phyloP scores from a whole-genome alignment of 2,888 invertebrate genomes.

The Mythimna pallens region DNA sequence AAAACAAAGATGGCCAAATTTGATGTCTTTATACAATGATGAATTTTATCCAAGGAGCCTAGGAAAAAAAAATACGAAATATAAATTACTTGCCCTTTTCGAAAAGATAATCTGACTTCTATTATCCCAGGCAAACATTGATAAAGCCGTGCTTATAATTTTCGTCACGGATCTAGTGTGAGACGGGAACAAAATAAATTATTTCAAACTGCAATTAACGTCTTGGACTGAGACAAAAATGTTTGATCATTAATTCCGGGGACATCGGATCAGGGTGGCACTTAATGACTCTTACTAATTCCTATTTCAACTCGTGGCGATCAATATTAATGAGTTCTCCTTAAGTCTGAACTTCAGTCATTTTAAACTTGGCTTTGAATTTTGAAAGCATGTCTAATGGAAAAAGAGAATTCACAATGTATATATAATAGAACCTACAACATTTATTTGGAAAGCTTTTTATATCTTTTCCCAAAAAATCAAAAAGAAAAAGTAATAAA shows the following conservation, averaged over 20 bases:
- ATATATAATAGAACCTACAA: constrained; percentile 11
- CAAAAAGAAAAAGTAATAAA: background rate
- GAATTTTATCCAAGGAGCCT: background rate
- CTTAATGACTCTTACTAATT: constrained; percentile 40
- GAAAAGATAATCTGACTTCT: background rate
- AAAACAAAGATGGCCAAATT: background rate
- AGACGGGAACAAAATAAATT: constrained; percentile 36
- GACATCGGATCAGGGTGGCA: constrained; percentile 18
- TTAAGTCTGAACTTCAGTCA: background rate
- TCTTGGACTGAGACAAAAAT: constrained; percentile 21
- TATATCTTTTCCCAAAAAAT: background rate
- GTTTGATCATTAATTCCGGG: constrained; percentile 39
- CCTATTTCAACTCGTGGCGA: constrained; percentile 15
- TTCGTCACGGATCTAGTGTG: constrained; percentile 18
- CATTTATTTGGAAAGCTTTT: background rate
- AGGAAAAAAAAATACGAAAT: too few species aligned
- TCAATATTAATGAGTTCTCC: constrained; percentile 37
- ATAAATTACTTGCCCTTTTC: background rate
- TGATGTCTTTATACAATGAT: background rate
- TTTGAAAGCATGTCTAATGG: constrained; percentile 1
- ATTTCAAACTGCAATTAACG: constrained; percentile 34
- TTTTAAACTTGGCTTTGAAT: constrained; percentile 4
- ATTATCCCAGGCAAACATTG: constrained; percentile 18
- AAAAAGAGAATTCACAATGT: background rate
- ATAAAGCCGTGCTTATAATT: constrained; percentile 23